These are phyloP conservation scores for Lepilemur ruficaudatus DNA, from an alignment of 2,797 vertebrate genomes.

Conservation along the genomic window DNA sequence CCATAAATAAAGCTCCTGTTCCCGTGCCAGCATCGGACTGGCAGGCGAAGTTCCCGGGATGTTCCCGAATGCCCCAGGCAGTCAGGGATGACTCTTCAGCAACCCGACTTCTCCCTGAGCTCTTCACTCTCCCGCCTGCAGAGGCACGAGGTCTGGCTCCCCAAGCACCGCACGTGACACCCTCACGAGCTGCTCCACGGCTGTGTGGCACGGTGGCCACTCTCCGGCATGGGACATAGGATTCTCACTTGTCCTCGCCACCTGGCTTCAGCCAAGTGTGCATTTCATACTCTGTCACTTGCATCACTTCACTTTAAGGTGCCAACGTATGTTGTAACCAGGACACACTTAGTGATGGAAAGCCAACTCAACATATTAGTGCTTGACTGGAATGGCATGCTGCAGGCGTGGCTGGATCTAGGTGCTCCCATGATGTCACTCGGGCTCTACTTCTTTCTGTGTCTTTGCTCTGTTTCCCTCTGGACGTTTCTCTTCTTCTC, in stretches of 20 bases:
- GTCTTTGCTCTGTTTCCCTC: not conserved
- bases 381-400: not conserved
- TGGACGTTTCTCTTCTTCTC: rapidly evolving
- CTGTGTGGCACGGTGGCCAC: rapidly evolving
- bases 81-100: not conserved
- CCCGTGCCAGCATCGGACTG: not conserved
- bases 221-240: rapidly evolving
- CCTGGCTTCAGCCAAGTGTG: not conserved
- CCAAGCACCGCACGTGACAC: rapidly evolving
- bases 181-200: rapidly evolving
- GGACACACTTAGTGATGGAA: not conserved
- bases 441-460: not conserved
- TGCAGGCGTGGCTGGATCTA: not conserved
- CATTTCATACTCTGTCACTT: no score
- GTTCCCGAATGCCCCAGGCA: not conserved
- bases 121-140: not conserved
- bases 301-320: not conserved
- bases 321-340: no score
- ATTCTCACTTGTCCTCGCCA: rapidly evolving
- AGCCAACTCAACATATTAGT: not conserved
- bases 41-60: not conserved
- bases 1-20: not conserved
- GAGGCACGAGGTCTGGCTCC: not conserved
- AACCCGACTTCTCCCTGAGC: no score
- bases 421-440: rapidly evolving